Evolutionary conservation across 2,797 vertebrate genomes (phyloP).

Genomic region (Lutjanus campechanus): DNA sequence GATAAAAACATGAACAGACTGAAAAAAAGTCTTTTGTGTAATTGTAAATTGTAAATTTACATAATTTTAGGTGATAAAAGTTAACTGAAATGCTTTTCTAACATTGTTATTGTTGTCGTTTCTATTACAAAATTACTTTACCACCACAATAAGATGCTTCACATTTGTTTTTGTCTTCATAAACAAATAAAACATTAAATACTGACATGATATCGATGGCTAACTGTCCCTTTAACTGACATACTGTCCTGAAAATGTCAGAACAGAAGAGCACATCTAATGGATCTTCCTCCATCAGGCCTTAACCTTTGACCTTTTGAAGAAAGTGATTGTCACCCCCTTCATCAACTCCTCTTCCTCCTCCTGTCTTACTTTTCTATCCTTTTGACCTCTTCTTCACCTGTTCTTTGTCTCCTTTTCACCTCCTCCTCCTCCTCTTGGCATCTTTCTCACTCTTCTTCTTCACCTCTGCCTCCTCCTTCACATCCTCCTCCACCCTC

Average conservation of each 20-base stretch:
- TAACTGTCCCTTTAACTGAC: background rate
- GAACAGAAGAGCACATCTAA: background rate
- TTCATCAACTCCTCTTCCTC: background rate
- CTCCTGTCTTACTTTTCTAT: too few relatives aligned
- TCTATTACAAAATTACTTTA: too few relatives aligned
- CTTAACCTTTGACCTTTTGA: constrained; percentile 30
- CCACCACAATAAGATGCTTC: too few relatives aligned
- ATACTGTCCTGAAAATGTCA: background rate
- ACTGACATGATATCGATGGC: background rate
- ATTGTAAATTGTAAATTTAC: too few relatives aligned
- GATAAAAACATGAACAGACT: too few relatives aligned
- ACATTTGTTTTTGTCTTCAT: too few relatives aligned
- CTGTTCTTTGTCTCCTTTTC: too few relatives aligned
- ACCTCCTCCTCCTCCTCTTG: background rate
- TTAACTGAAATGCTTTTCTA: too few relatives aligned
- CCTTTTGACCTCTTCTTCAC: background rate
- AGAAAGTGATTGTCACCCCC: background rate
- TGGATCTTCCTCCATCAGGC: background rate
- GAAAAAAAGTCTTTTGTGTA: too few relatives aligned
- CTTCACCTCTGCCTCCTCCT: background rate
- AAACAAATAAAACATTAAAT: background rate
- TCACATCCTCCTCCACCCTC: background rate
- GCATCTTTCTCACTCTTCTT: too few relatives aligned
- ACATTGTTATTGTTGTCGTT: too few relatives aligned
- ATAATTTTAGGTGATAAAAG: too few relatives aligned